phyloP scores from a whole-genome alignment of 2,888 invertebrate genomes.

The Lysandra bellargus region DNA sequence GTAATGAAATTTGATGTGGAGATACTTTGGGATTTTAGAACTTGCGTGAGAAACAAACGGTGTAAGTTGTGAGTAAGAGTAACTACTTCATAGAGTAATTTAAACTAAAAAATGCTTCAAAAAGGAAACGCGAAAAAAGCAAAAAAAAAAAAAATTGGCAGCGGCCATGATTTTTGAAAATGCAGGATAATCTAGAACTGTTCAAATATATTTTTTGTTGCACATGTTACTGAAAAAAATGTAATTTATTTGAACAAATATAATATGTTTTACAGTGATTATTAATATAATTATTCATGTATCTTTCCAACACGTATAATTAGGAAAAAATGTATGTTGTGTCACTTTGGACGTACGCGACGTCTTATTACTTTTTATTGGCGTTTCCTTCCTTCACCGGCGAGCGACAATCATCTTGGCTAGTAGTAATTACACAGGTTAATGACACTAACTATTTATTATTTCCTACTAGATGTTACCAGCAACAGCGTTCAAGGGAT shows the following conservation, averaged over 20 bases:
- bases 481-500: no score
- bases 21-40: no score
- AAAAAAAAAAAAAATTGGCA: not conserved
- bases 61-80: no score
- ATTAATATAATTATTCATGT: no score
- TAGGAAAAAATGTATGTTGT: not conserved
- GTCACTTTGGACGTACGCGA: not conserved
- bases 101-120: not conserved
- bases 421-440: not conserved
- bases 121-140: no score
- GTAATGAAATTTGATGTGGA: no score
- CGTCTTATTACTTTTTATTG: conserved; percentile 4
- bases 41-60: no score
- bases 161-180: not conserved
- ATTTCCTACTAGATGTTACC: not conserved
- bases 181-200: not conserved
- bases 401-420: not conserved
- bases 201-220: no score
- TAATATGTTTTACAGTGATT: no score
- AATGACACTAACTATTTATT: not conserved
- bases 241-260: no score
- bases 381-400: not conserved
- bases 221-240: no score
- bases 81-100: not conserved
- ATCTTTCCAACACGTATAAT: no score